phyloP scores from a whole-genome alignment of 2,797 vertebrate genomes.

The Microctenopoma steveboyesi region DNA sequence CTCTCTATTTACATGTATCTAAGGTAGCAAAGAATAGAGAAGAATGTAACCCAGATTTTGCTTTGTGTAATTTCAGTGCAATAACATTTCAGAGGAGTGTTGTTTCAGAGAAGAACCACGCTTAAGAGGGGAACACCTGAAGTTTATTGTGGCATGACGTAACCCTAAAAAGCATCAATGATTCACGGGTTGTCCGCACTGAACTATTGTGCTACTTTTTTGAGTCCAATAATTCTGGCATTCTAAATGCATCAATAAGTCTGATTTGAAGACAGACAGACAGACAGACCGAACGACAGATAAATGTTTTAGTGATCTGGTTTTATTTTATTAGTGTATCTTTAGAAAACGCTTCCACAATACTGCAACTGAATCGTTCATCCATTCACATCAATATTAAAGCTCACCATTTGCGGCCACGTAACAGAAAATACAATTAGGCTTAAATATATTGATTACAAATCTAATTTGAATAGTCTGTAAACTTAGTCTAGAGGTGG shows the following conservation, averaged over 20 bases:
- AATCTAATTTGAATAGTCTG: background rate
- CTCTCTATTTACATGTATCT: slow-evolving; percentile 8
- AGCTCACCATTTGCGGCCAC: background rate
- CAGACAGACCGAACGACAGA: too few species aligned
- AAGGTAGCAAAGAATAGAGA: slow-evolving; percentile 7
- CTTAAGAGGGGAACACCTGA: slow-evolving; percentile 5
- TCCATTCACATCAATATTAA: slow-evolving; percentile 3
- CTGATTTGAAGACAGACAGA: background rate
- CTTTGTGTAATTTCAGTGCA: too few species aligned
- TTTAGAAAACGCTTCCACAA: background rate
- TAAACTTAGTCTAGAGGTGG: slow-evolving; percentile 24
- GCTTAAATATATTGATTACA: background rate
- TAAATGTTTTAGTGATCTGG: background rate
- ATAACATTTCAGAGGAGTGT: background rate
- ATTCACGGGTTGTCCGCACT: slow-evolving; percentile 37
- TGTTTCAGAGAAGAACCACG: background rate
- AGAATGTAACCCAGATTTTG: background rate
- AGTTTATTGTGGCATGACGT: slow-evolving; percentile 33
- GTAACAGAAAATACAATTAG: background rate
- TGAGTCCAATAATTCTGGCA: slow-evolving; percentile 1
- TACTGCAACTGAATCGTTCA: background rate
- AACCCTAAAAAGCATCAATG: slow-evolving; percentile 39
- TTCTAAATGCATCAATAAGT: background rate
- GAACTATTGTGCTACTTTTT: slow-evolving; percentile 23
- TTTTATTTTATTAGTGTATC: background rate